Evolutionary conservation across 2,888 invertebrate species (phyloP), one percentile per base, ranked within the genome.

Genomic region (Agrotis segetum): DNA sequence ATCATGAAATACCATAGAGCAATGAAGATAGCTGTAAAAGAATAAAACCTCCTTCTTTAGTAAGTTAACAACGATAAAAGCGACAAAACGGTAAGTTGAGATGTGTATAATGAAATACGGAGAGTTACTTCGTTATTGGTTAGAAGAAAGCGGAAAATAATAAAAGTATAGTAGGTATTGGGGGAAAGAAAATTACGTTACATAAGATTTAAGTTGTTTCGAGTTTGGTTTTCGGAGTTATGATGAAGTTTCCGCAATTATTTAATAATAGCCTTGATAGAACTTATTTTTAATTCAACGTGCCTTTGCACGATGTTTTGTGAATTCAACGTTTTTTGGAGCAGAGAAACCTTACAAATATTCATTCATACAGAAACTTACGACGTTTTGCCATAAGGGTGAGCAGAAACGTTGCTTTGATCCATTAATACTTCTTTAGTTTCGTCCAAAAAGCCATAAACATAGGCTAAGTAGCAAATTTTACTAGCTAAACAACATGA

Each of bases 101-200:
- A n/a, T 21, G 52, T 34, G 19, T 16, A 21, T 52, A 56, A 64
- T 77, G 49, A 74, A 77, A 64, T 29, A 60, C 47, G 16, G 4
- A 5, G 16, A 53, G 63, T 77, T 65, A 67, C 34, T 19, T 63
- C 40, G 21, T 40, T 55, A 63, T 52, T 46, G 60, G 60, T 74
- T 44, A n/a, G 60, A 52, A 60, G 46, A 64, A 52, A 75, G 49
- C 64, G 53, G 53, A 67, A 62, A 60, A 53, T 53, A 73, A 46
- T 50, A 55, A 55, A 56, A 61, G 52, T 68, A 58, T 64, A 24
- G 52, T 68, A 61, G 61, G 44, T 65, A 65, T 68, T 64, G 13
- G 34, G 66, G 52, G 34, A 61, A 68, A 69, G 76, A 65, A 75
- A 77, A 80, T 69, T 24, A 50, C 34, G 29, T 77, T 69, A 69